A percentile compares a stretch with the other conserved stretches of the same genome.
Conservation (phyloP, 2,888 invertebrate genomes). For the Operophtera brumata region DNA sequence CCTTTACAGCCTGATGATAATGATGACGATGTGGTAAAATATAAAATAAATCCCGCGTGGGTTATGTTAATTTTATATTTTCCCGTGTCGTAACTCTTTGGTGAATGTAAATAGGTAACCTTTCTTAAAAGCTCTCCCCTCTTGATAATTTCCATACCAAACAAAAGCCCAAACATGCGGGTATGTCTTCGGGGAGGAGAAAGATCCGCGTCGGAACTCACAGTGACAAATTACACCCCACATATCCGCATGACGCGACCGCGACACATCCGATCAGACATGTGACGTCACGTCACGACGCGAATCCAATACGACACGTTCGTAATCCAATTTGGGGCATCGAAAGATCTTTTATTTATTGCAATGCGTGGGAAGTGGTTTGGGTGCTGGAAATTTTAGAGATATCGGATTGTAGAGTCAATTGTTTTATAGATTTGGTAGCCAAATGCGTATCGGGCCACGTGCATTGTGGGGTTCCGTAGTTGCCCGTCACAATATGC, state of each 20-base stretch:
- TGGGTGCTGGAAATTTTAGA: slow-evolving; percentile 6
- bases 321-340: slow-evolving; percentile 46
- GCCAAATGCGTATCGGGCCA: too few relatives aligned
- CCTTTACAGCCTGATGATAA: too few relatives aligned
- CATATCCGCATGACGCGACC: slow-evolving; percentile 32
- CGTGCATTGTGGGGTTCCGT: too few relatives aligned
- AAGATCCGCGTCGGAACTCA: slow-evolving; percentile 10
- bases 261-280: slow-evolving; percentile 36
- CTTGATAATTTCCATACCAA: background rate
- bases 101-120: background rate
- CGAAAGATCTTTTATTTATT: slow-evolving; percentile 43
- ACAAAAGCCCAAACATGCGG: background rate
- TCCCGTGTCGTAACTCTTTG: too few relatives aligned
- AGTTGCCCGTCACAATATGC: too few relatives aligned
- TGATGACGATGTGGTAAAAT: too few relatives aligned
- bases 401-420: background rate
- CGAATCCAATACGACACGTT: slow-evolving; percentile 42
- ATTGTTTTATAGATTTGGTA: too few relatives aligned
- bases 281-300: slow-evolving; percentile 33
- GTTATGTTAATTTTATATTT: too few relatives aligned
- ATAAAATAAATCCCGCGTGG: too few relatives aligned
- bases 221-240: slow-evolving; percentile 42
- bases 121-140: background rate
- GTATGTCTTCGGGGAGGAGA: background rate
- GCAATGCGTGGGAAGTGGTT: slow-evolving; percentile 16